Percentiles rank a stretch among this genome's conserved stretches.
These are phyloP conservation scores for Byasa hedistus DNA, from an alignment of 2,888 invertebrate genomes.

Conservation along the genomic window DNA sequence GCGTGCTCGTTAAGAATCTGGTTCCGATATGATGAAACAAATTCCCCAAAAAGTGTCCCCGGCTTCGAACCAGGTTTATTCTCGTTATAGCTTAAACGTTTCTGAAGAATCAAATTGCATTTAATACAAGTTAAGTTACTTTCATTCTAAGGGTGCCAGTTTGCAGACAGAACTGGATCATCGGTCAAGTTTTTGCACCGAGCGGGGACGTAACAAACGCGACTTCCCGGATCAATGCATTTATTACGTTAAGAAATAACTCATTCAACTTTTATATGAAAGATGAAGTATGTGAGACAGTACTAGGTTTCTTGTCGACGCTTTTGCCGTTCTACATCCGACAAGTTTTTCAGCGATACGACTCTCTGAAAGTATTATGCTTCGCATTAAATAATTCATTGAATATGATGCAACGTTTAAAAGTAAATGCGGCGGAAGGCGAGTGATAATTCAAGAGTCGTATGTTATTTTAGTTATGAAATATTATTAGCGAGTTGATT, in stretches of 20 bases:
- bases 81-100: too few relatives aligned
- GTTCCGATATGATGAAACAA: too few relatives aligned
- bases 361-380: slow-evolving; percentile 5
- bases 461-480: slow-evolving; percentile 9
- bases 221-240: slow-evolving; percentile 32
- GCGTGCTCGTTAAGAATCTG: too few relatives aligned
- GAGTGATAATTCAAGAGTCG: slow-evolving; percentile 13
- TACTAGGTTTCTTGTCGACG: slow-evolving; percentile 12
- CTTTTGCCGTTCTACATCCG: slow-evolving; percentile 9
- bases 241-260: slow-evolving; percentile 29
- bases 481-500: slow-evolving; percentile 16
- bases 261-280: slow-evolving; percentile 32
- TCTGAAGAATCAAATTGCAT: neutral
- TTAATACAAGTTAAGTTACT: neutral
- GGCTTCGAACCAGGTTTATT: too few relatives aligned
- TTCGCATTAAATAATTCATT: slow-evolving; percentile 23
- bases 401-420: neutral
- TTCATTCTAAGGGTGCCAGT: neutral
- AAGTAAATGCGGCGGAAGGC: slow-evolving; percentile 8
- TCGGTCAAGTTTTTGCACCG: neutral
- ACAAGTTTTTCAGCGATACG: slow-evolving; percentile 26
- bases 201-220: slow-evolving; percentile 10
- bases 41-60: too few relatives aligned
- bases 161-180: slow-evolving; percentile 15
- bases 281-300: slow-evolving; percentile 14